Conservation (phyloP, 2,113 vertebrate genomes). For the cattle (Bos taurus) region ARS-UCD2.0 NC_037356.1:40083001-40083500, state of each 20-base stretch:
- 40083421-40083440: fast-evolving
- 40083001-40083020: neutral
- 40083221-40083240: neutral
- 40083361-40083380: neutral
- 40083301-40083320: neutral
- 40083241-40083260: neutral
- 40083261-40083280: neutral
- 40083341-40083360: fast-evolving
- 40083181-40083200: neutral
- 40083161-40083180: neutral
- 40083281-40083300: neutral
- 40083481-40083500: neutral
- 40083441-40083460: neutral
- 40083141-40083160: neutral
- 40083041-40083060: neutral
- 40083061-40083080: neutral
- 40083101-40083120: neutral
- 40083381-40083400: neutral
- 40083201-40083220: neutral
- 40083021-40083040: neutral
- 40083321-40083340: neutral
- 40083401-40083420: neutral
- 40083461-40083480: neutral
- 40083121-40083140: neutral
- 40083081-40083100: neutral